Evolutionary conservation across 2,888 invertebrate species (phyloP).

Genomic region (Notocelia uddmanniana): DNA sequence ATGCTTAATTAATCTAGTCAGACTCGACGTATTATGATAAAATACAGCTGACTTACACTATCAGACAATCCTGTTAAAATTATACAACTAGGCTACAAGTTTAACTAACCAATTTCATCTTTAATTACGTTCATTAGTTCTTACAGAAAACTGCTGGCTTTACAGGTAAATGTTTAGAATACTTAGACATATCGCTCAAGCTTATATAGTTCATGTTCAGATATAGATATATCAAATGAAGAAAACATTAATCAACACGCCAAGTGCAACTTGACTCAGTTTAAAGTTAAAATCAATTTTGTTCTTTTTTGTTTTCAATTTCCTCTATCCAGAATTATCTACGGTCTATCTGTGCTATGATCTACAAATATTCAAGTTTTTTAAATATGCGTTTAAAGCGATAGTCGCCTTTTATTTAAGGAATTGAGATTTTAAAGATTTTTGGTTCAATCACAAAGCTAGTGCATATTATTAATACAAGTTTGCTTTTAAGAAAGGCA

Average conservation of each 20-base stretch:
- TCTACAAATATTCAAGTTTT: background rate
- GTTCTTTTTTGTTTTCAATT: background rate
- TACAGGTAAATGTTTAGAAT: no score
- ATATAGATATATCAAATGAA: constrained; percentile 4
- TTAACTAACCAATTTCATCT: background rate
- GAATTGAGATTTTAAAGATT: background rate
- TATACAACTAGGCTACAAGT: background rate
- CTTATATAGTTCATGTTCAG: constrained; percentile 2
- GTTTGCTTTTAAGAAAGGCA: background rate
- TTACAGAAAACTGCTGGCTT: no score
- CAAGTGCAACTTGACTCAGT: no score
- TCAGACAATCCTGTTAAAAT: background rate
- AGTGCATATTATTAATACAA: constrained; percentile 2
- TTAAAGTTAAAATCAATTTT: background rate
- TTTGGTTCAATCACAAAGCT: constrained; percentile 22
- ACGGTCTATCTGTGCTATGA: background rate
- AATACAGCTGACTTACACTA: background rate
- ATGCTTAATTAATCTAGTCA: background rate
- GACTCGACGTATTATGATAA: background rate
- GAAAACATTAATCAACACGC: background rate
- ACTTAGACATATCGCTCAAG: no score
- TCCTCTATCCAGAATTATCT: constrained; percentile 1
- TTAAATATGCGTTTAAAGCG: constrained; percentile 7
- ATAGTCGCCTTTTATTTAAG: background rate
- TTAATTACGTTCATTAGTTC: no score